Conservation (phyloP, 1,140 invertebrate species). For the fruit fly (Drosophila melanogaster) region Release_6_plus_ISO1_MT NC_004354.4:2218501-2219000, state of each 20-base stretch:
- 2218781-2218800: slow-evolving; percentile 19
- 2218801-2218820: slow-evolving; percentile 11
- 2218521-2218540: slow-evolving; percentile 12
- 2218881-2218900: not conserved
- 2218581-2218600: not conserved
- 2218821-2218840: slow-evolving; percentile 28
- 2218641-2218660: slow-evolving; percentile 41
- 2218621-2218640: slow-evolving; percentile 43
- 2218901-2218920: too few relatives aligned
- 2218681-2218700: slow-evolving; percentile 36
- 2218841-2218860: not conserved
- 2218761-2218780: slow-evolving; percentile 25
- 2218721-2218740: slow-evolving; percentile 11
- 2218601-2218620: slow-evolving; percentile 1
- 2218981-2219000: not conserved
- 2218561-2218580: slow-evolving; percentile 28
- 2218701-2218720: slow-evolving; percentile 35
- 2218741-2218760: slow-evolving; percentile 25
- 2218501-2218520: slow-evolving; percentile 16
- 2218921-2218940: slow-evolving; percentile 10
- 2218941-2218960: slow-evolving; percentile 39
- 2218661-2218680: slow-evolving; percentile 55
- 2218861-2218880: slow-evolving; percentile 10
- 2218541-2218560: slow-evolving; percentile 8
- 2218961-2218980: slow-evolving; percentile 49